Percentiles rank a stretch among this genome's conserved stretches.
Evolutionary conservation across 2,797 vertebrate genomes (phyloP).

Genomic region (Gastrophryne carolinensis): DNA sequence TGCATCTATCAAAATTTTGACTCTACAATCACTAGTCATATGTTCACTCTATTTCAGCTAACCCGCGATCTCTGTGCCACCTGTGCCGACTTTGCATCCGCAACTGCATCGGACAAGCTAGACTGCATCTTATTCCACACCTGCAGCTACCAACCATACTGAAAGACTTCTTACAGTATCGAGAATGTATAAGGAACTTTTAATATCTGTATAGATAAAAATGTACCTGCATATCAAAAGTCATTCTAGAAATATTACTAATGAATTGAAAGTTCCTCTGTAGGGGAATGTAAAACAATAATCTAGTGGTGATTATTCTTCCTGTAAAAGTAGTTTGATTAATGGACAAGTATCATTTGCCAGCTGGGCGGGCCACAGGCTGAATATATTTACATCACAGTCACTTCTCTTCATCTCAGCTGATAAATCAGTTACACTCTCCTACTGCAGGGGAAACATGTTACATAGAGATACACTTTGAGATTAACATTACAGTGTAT

Average conservation of each 20-base stretch:
- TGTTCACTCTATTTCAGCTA: conserved; percentile 67
- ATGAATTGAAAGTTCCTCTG: no score
- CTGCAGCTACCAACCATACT: conserved; percentile 85
- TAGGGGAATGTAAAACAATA: no score
- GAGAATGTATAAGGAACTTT: conserved; percentile 65
- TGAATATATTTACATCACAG: no score
- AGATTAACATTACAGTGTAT: no score
- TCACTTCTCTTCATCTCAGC: no score
- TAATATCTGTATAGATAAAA: conserved; percentile 23
- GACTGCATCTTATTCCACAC: conserved; percentile 83
- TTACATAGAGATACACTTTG: no score
- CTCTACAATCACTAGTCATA: neutral
- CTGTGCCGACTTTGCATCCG: conserved; percentile 87
- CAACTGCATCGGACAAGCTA: conserved; percentile 76
- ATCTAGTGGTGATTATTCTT: no score
- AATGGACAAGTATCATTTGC: no score
- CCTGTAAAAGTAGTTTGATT: no score
- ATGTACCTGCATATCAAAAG: neutral
- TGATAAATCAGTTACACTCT: no score
- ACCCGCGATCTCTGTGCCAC: conserved; percentile 83
- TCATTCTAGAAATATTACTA: neutral
- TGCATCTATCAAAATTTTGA: neutral
- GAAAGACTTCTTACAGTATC: conserved; percentile 85
- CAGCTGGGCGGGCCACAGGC: no score
- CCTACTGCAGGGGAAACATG: no score